A percentile compares a stretch with the other conserved stretches of the same genome.
Conservation (phyloP, 2,888 invertebrate genomes). For the Drymonia ruficornis region DNA sequence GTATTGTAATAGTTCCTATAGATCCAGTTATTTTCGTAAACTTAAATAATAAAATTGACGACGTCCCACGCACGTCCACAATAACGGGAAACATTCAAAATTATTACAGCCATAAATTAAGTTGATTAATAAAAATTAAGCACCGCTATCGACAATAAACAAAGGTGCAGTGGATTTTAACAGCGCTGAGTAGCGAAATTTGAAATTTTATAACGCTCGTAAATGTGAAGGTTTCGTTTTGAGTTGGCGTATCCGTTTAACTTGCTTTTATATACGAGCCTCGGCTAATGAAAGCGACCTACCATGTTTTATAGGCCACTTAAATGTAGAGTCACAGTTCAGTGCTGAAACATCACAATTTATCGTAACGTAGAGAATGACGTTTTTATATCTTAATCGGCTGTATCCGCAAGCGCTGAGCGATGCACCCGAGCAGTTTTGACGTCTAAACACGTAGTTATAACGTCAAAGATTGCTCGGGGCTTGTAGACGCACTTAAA, state of each 20-base stretch:
- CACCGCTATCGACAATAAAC: constrained; percentile 41
- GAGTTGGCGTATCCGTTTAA: constrained; percentile 61
- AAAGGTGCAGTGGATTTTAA: constrained; percentile 43
- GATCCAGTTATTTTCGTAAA: too few species aligned
- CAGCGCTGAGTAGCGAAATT: constrained; percentile 68
- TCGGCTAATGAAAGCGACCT: constrained; percentile 73
- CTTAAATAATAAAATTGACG: background rate
- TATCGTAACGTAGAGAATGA: constrained; percentile 42
- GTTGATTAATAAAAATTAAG: constrained; percentile 40
- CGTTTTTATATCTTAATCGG: too few species aligned
- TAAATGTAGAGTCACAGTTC: constrained; percentile 51
- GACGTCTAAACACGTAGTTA: too few species aligned
- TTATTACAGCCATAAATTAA: constrained; percentile 33
- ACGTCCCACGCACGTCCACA: background rate
- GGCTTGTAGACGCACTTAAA: too few species aligned
- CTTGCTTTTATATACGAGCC: constrained; percentile 64
- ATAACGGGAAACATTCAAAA: background rate
- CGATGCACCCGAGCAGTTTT: too few species aligned
- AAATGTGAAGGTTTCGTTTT: constrained; percentile 71
- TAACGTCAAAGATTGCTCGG: too few species aligned
- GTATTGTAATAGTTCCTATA: too few species aligned
- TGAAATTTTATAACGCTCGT: constrained; percentile 75
- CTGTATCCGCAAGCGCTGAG: too few species aligned
- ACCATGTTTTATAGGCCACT: constrained; percentile 74
- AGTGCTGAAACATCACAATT: constrained; percentile 37